Conservation (phyloP, 1,140 invertebrate species). For the Phenacoccus solenopsis region DNA sequence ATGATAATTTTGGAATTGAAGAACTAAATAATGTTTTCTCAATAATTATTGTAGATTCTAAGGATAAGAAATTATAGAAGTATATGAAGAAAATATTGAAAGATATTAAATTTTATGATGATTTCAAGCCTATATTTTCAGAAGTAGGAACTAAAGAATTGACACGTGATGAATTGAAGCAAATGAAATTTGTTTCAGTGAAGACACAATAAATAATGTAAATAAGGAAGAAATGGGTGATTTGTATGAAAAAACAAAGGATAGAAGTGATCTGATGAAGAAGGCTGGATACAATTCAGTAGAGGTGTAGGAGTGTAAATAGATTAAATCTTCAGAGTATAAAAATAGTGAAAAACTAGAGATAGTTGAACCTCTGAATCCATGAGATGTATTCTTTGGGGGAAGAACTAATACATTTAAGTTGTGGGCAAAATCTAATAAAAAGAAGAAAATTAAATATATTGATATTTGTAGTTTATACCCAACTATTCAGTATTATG, state of each 20-base stretch:
- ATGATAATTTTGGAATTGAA: no score
- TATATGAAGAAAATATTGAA: no score
- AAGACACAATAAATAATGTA: conserved; percentile 15
- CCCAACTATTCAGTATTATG: conserved; percentile 14
- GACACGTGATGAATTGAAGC: no score
- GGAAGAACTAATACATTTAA: conserved; percentile 15
- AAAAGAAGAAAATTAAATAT: conserved; percentile 12
- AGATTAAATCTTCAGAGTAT: conserved; percentile 13
- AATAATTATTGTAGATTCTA: no score
- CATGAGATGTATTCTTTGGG: conserved; percentile 9
- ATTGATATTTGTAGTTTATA: conserved; percentile 8
- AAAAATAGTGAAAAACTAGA: conserved; percentile 13
- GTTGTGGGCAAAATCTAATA: conserved; percentile 5
- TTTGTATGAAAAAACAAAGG: conserved; percentile 9
- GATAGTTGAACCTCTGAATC: conserved; percentile 5
- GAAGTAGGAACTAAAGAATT: no score
- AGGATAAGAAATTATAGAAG: no score
- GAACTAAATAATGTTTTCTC: no score
- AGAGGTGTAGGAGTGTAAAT: conserved; percentile 10
- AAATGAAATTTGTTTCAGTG: background rate
- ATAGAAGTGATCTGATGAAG: conserved; percentile 8
- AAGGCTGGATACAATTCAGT: conserved; percentile 12
- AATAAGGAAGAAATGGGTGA: conserved; percentile 16
- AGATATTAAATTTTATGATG: no score
- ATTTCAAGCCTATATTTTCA: no score